phyloP scores from a whole-genome alignment of 2,797 vertebrate species.

The Cheirogaleus major region DNA sequence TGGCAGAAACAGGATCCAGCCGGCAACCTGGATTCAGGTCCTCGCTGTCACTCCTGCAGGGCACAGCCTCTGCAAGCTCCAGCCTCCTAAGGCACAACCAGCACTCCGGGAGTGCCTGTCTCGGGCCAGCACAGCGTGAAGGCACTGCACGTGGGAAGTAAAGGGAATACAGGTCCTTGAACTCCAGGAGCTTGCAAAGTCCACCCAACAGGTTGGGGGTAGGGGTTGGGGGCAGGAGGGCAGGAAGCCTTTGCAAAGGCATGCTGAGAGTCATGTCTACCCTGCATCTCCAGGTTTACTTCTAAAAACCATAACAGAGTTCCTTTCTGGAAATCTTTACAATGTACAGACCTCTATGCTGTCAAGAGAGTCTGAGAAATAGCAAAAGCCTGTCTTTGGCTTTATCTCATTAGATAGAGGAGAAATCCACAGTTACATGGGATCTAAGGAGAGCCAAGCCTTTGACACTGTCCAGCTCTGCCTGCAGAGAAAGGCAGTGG shows the following conservation, averaged over 20 bases:
- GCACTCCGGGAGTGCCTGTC: background rate
- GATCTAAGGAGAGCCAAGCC: constrained; percentile 51
- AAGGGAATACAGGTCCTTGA: background rate
- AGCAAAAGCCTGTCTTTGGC: constrained; percentile 65
- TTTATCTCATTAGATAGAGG: constrained; percentile 69
- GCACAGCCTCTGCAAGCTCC: background rate
- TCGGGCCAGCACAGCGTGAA: background rate
- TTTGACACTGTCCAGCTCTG: constrained; percentile 73
- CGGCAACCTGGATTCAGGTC: background rate
- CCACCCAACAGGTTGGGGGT: background rate
- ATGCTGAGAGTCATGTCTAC: background rate
- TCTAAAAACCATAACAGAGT: constrained; percentile 53
- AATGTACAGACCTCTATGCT: constrained; percentile 48
- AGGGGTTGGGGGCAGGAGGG: background rate
- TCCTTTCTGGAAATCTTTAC: constrained; percentile 66
- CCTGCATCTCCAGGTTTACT: constrained; percentile 38
- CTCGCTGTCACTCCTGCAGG: background rate
- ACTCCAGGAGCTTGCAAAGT: background rate
- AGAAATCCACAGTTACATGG: constrained; percentile 61
- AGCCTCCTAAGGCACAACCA: background rate
- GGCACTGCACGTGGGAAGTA: accelerated
- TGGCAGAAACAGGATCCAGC: background rate
- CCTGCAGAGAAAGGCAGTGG: constrained; percentile 16
- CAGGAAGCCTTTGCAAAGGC: constrained; percentile 38
- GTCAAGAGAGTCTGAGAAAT: constrained; percentile 46